Percentiles rank a stretch among this genome's conserved stretches.
Evolutionary conservation across 2,113 vertebrate genomes (phyloP).

Genomic region (Orthonyx spaldingii): DNA sequence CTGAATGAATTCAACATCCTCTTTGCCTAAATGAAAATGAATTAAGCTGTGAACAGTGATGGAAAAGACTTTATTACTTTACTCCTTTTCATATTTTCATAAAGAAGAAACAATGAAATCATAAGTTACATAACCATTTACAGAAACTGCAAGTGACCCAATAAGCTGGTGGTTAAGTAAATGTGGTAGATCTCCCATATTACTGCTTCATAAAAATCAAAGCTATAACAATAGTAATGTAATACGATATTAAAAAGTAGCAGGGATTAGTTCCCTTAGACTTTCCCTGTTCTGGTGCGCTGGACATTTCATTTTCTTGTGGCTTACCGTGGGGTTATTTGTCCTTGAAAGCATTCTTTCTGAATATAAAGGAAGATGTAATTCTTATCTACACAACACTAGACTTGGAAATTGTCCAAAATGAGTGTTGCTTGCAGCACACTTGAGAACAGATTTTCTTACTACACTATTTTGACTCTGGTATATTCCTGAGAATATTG

Average conservation of each 20-base stretch:
- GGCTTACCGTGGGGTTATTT: neutral
- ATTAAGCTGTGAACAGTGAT: neutral
- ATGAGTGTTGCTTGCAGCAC: neutral
- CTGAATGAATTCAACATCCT: neutral
- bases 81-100: neutral
- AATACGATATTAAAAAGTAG: neutral
- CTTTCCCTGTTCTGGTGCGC: neutral
- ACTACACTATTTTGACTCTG: neutral
- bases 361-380: neutral
- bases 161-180: neutral
- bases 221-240: neutral
- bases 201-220: neutral
- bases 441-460: neutral
- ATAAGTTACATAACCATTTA: neutral
- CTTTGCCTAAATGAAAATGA: neutral
- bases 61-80: neutral
- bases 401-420: neutral
- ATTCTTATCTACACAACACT: neutral
- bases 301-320: neutral
- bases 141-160: neutral
- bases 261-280: neutral
- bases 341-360: neutral
- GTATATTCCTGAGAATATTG: neutral
- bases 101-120: neutral
- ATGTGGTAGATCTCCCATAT: neutral